A percentile compares a stretch with the other conserved stretches of the same genome.
phyloP scores from a whole-genome alignment of 2,797 vertebrate genomes.

The Orestias chungarensis region DNA sequence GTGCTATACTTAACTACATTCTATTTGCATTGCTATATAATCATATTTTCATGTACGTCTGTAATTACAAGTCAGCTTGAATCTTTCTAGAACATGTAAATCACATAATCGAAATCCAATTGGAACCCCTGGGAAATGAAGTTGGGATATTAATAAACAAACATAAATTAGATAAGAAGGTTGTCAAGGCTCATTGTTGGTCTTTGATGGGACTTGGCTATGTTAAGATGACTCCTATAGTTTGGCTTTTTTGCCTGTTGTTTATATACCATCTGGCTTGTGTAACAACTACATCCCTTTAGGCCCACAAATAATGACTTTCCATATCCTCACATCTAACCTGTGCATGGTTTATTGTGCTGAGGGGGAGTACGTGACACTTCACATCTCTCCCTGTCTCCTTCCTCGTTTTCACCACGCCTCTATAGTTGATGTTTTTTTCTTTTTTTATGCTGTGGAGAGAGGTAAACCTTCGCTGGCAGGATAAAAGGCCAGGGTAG shows the following conservation, averaged over 20 bases:
- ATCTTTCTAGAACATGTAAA: conserved; percentile 53
- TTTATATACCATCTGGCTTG: conserved; percentile 75
- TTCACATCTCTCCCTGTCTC: conserved; percentile 58
- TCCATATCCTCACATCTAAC: conserved; percentile 75
- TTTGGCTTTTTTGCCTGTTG: conserved; percentile 66
- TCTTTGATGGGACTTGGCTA: conserved; percentile 65
- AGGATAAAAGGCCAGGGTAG: conserved; percentile 83
- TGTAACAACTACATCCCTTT: conserved; percentile 70
- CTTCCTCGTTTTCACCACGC: conserved; percentile 64
- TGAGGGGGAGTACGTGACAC: conserved; percentile 72
- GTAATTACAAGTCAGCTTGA: conserved; percentile 8
- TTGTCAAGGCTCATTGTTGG: conserved; percentile 55
- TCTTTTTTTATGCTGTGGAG: conserved; percentile 56
- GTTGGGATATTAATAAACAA: conserved; percentile 64
- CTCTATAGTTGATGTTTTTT: conserved; percentile 60
- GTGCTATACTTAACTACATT: background rate
- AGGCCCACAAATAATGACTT: conserved; percentile 81
- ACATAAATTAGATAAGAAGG: conserved; percentile 72
- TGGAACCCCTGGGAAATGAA: conserved; percentile 37
- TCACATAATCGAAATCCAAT: conserved; percentile 45
- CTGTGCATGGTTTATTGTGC: conserved; percentile 68
- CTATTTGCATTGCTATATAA: conserved; percentile 14
- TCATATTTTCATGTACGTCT: conserved; percentile 16
- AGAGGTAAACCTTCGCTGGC: conserved; percentile 67
- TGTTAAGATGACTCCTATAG: conserved; percentile 72